A percentile compares a stretch with the other conserved stretches of the same genome.
Conservation (phyloP, 2,113 vertebrate species). For the Chaetodon trifascialis region DNA sequence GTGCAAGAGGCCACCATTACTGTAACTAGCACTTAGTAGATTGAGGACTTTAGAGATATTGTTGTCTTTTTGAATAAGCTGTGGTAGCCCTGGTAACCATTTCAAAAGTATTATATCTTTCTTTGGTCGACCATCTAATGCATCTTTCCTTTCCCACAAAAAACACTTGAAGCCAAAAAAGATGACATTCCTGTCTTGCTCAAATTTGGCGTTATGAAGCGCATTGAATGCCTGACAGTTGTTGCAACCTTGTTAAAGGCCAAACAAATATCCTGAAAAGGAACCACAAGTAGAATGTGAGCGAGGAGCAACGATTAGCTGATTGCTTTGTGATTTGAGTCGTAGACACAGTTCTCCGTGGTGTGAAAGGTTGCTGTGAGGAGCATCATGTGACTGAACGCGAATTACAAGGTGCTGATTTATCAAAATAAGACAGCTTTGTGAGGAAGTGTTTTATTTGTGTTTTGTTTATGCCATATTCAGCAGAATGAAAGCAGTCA, state of each 20-base stretch:
- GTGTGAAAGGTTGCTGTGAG: slow-evolving; percentile 32
- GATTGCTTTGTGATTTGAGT: slow-evolving; percentile 58
- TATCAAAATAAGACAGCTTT: slow-evolving; percentile 1
- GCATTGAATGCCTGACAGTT: slow-evolving; percentile 11
- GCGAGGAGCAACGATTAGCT: slow-evolving; percentile 30
- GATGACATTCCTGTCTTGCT: slow-evolving; percentile 20
- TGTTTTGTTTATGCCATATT: background rate
- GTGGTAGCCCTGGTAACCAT: background rate
- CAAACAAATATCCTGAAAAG: slow-evolving; percentile 31
- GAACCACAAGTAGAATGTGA: slow-evolving; percentile 10
- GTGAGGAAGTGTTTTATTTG: slow-evolving; percentile 1
- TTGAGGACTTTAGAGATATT: slow-evolving; percentile 30
- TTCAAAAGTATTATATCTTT: slow-evolving; percentile 35
- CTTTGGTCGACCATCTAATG: slow-evolving; percentile 21
- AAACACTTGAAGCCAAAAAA: slow-evolving; percentile 16
- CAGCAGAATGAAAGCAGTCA: slow-evolving; percentile 1
- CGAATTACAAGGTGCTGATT: slow-evolving; percentile 40
- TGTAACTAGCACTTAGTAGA: slow-evolving; percentile 30
- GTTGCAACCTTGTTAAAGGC: slow-evolving; percentile 26
- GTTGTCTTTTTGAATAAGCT: slow-evolving; percentile 25
- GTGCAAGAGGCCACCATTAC: slow-evolving; percentile 10
- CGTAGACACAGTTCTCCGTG: slow-evolving; percentile 44
- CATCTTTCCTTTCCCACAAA: slow-evolving; percentile 7
- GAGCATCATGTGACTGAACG: slow-evolving; percentile 25
- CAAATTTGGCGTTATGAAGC: background rate